Percentiles rank a stretch among this genome's conserved stretches.
phyloP scores from a whole-genome alignment of 2,888 invertebrate species.

The Acleris emargana region DNA sequence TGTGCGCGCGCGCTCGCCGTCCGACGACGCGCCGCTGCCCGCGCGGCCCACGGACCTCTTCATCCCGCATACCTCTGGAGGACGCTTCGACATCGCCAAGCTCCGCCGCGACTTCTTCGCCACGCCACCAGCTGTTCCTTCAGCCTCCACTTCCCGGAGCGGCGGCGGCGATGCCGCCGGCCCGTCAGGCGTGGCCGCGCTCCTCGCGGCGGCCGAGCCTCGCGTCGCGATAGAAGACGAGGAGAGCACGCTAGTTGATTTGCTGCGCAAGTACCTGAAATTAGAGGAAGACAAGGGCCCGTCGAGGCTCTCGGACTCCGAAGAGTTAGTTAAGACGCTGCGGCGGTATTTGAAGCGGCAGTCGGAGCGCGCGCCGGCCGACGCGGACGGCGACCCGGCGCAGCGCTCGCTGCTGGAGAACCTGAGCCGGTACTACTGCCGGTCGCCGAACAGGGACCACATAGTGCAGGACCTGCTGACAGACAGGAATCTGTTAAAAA shows the following conservation, averaged over 20 bases:
- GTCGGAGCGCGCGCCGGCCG: conserved; percentile 62
- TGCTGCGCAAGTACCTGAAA: conserved; percentile 87
- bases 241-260: conserved; percentile 84
- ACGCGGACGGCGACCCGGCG: conserved; percentile 62
- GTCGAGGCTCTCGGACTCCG: conserved; percentile 78
- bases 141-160: conserved; percentile 52
- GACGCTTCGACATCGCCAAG: conserved; percentile 87
- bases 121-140: conserved; percentile 73
- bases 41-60: conserved; percentile 76
- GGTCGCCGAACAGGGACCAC: conserved; percentile 86
- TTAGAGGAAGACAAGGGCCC: conserved; percentile 81
- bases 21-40: conserved; percentile 84
- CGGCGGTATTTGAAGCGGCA: conserved; percentile 82
- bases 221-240: conserved; percentile 64
- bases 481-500: conserved; percentile 88
- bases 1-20: conserved; percentile 86
- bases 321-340: conserved; percentile 86
- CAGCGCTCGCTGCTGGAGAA: conserved; percentile 86
- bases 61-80: conserved; percentile 82
- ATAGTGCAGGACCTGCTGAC: conserved; percentile 89
- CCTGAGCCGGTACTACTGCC: conserved; percentile 86
- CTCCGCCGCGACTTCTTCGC: conserved; percentile 87
- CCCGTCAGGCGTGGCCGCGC: conserved; percentile 63
- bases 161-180: conserved; percentile 70
- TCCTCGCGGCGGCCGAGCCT: conserved; percentile 59